These are phyloP conservation scores for Botia almorhae DNA, from an alignment of 2,797 vertebrate species.

Conservation along the genomic window DNA sequence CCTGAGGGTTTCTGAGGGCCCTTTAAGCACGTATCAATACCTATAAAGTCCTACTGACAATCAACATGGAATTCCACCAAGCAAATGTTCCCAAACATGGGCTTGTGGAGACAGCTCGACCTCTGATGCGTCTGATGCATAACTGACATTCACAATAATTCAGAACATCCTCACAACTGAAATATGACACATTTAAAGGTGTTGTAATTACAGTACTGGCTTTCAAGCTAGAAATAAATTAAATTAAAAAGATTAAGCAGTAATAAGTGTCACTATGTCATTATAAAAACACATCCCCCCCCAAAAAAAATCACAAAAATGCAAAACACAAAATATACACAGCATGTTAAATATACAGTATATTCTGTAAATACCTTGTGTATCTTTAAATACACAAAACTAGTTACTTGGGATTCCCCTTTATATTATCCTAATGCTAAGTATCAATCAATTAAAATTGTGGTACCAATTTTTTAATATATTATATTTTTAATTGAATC, in stretches of 20 bases:
- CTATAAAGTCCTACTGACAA: slow-evolving; percentile 34
- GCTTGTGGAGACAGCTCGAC: background rate
- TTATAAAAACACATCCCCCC: background rate
- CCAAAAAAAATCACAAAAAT: background rate
- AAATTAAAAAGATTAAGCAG: background rate
- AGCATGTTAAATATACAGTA: too few species aligned
- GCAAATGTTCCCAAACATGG: slow-evolving; percentile 29
- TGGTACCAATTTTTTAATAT: background rate
- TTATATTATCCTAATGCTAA: background rate
- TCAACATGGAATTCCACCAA: slow-evolving; percentile 18
- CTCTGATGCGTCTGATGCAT: background rate
- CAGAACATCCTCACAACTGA: slow-evolving; percentile 2
- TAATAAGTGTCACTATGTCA: background rate
- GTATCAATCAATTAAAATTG: background rate
- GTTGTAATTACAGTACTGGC: background rate
- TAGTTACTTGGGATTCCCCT: background rate
- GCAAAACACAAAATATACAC: background rate
- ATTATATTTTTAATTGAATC: background rate
- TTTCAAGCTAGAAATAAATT: background rate
- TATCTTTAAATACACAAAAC: background rate
- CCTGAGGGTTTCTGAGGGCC: slow-evolving; percentile 14
- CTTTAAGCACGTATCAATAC: slow-evolving; percentile 26
- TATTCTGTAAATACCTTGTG: too few species aligned
- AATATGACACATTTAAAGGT: background rate
- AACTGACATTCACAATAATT: slow-evolving; percentile 34